These are phyloP conservation scores for Hypolimnas misippus DNA, from an alignment of 2,888 invertebrate genomes.

Conservation along the genomic window DNA sequence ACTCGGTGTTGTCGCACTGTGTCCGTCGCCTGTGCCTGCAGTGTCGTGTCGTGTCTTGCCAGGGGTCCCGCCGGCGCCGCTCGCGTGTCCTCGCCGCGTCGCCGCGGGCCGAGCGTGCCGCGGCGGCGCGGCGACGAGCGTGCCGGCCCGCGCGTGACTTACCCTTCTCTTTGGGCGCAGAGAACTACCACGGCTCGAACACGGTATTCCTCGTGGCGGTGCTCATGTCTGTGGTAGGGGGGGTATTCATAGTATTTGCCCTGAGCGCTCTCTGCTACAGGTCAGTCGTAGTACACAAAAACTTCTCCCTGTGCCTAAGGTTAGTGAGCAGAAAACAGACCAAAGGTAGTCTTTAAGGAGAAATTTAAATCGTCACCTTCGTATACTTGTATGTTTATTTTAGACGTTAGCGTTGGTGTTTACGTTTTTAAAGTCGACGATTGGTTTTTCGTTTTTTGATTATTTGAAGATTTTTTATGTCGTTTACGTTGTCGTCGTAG, in stretches of 20 bases:
- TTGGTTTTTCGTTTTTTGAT: conserved; percentile 73
- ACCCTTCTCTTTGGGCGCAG: conserved; percentile 86
- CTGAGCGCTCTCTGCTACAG: conserved; percentile 99
- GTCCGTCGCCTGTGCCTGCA: conserved; percentile 74
- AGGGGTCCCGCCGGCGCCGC: conserved; percentile 62
- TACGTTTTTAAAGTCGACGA: conserved; percentile 79
- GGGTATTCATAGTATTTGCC: conserved; percentile 99
- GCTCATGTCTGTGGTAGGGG: conserved; percentile 99
- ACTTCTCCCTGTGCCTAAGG: conserved; percentile 99
- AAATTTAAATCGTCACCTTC: conserved; percentile 84
- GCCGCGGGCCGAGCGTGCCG: conserved; percentile 47
- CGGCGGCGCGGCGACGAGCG: conserved; percentile 49
- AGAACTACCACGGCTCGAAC: conserved; percentile 98
- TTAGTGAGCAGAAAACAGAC: conserved; percentile 96
- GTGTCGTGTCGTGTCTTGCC: conserved; percentile 60
- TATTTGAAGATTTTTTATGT: conserved; percentile 65
- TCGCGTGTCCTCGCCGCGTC: conserved; percentile 61
- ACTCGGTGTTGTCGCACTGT: conserved; percentile 80
- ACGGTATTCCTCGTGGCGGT: conserved; percentile 98
- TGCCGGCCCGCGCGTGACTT: conserved; percentile 57
- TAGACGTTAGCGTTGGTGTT: conserved; percentile 83
- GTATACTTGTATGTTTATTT: conserved; percentile 83
- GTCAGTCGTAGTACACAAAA: conserved; percentile 99
- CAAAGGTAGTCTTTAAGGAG: conserved; percentile 87
- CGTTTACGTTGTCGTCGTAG: conserved; percentile 81